Conservation (phyloP, 2,113 vertebrate genomes). For the Eublepharis macularius region DNA sequence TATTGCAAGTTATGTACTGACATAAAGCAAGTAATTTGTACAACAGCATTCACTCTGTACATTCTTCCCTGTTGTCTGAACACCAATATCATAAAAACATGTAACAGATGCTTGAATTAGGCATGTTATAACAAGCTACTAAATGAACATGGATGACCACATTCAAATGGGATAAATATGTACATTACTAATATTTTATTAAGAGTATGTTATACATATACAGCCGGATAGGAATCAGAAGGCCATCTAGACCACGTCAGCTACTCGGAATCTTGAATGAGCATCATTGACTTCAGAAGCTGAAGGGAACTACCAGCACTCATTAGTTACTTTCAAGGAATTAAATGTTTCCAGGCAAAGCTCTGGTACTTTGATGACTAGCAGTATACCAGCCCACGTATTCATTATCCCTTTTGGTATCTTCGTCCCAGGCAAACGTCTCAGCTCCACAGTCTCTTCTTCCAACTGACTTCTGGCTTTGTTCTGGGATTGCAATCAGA, state of each 20-base stretch:
- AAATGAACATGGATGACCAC: neutral
- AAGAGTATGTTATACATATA: neutral
- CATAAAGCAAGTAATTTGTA: neutral
- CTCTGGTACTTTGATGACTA: neutral
- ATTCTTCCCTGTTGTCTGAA: neutral
- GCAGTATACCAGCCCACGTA: neutral
- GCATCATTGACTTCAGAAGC: neutral
- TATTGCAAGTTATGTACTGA: conserved; percentile 9
- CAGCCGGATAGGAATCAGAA: neutral
- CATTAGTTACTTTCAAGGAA: neutral
- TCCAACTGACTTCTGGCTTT: neutral
- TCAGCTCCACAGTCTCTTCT: neutral
- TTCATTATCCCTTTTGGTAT: neutral
- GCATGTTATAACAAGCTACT: neutral
- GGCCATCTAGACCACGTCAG: neutral
- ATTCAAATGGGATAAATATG: neutral
- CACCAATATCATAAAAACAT: neutral
- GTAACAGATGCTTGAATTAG: neutral
- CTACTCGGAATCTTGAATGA: neutral
- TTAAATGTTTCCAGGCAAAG: neutral
- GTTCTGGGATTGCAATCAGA: neutral
- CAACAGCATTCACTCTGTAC: neutral
- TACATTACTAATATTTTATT: neutral
- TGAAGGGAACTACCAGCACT: neutral
- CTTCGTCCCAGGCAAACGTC: neutral